Conservation (phyloP, 2,113 vertebrate genomes). For the Peromyscus maniculatus region DNA sequence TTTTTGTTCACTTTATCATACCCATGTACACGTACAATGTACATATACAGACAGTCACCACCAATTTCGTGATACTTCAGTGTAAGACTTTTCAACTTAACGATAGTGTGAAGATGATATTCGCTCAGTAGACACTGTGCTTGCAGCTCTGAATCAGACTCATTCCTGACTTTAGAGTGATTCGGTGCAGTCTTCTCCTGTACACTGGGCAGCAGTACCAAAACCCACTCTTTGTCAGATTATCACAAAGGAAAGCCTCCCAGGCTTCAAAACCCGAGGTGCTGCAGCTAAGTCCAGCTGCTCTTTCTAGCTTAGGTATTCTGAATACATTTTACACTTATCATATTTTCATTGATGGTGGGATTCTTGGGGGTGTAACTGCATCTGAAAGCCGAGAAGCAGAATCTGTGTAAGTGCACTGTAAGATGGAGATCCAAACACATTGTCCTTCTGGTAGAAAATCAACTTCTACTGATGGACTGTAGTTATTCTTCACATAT, state of each 20-base stretch:
- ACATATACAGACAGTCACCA: background rate
- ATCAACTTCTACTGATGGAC: background rate
- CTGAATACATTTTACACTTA: background rate
- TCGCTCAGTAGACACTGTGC: background rate
- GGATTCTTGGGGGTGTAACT: background rate
- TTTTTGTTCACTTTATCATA: background rate
- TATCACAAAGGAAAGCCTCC: background rate
- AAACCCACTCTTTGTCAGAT: background rate
- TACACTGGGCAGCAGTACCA: background rate
- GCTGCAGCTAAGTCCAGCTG: background rate
- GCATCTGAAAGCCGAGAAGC: background rate
- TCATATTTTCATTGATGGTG: background rate
- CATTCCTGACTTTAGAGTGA: no score
- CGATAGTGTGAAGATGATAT: background rate
- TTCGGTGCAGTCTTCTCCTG: background rate
- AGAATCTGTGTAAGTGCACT: background rate
- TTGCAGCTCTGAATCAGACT: background rate
- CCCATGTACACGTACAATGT: accelerated
- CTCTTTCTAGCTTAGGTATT: background rate
- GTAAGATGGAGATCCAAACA: background rate
- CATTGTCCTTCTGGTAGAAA: background rate
- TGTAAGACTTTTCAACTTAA: background rate
- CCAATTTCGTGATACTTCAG: background rate
- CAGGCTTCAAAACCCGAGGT: no score
- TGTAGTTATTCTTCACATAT: background rate